Evolutionary conservation across 2,113 vertebrate species (phyloP), one percentile per base, ranked within the genome.

Genomic region (Callionymus lyra): DNA sequence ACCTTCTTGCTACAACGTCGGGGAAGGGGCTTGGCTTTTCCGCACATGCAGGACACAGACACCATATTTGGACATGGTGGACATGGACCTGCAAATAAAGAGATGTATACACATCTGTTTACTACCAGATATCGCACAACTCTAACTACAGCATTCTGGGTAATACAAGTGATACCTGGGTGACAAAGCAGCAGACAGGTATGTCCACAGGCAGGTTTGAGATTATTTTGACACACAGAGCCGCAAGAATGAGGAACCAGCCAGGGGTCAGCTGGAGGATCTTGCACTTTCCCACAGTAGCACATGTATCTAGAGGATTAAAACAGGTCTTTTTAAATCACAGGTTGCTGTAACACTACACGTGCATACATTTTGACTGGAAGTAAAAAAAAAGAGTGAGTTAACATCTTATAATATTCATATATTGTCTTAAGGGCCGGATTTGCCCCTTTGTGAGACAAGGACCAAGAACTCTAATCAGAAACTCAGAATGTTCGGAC

Each of bases 51-150:
- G 4, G 89, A 82, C 6, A 82, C 89, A 1, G 84, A 81, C 9
- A 98, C 88, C 94, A 95, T 94, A 82, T 95, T 93, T 12, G 95
- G 94, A 65, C 94, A 98, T 1, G 94, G 93, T 1, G 95, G 95
- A 15, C 95, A 99, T 0, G 94, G 93, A 39, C 93, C 94, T 97
- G 55, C 33, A 69, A 17, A 58, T 12, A 57, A 14, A 41, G 16
- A n/a, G 6, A 40, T 6, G 17, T 10, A n/a, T 11, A 31, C 12
- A 2, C 41, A 8, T 11, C 27, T 47, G 37, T 27, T 27, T 27
- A 27, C 8, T 27, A 27, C n/a, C n/a, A n/a, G n/a, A n/a, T n/a
- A n/a, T n/a, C n/a, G n/a, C n/a, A n/a, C n/a, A n/a, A n/a, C n/a
- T n/a, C n/a, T n/a, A n/a, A n/a, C n/a, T n/a, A n/a, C n/a, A n/a